Percentiles rank a stretch among this genome's conserved stretches.
phyloP scores from a whole-genome alignment of 2,797 vertebrate species.

The Eospalax fontanierii region DNA sequence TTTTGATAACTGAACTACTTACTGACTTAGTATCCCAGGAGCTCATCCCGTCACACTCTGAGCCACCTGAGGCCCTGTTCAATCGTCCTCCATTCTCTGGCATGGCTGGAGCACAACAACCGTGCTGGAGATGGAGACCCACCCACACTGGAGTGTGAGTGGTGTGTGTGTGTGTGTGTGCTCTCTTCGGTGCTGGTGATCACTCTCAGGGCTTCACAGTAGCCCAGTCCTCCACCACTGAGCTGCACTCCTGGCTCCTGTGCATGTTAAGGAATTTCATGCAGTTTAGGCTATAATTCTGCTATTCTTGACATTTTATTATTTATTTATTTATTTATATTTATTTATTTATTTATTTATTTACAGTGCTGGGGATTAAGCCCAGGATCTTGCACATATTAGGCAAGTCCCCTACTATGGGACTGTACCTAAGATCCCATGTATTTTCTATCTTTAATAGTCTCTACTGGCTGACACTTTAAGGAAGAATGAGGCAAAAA shows the following conservation, averaged over 20 bases:
- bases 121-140: too few species aligned
- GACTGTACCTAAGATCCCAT: not conserved
- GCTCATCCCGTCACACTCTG: too few species aligned
- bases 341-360: not conserved
- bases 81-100: too few species aligned
- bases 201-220: not conserved
- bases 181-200: not conserved
- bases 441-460: conserved; percentile 13
- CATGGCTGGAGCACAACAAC: too few species aligned
- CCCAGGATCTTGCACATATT: not conserved
- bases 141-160: not conserved
- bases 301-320: not conserved
- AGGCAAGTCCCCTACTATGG: not conserved
- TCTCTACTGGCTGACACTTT: conserved; percentile 63
- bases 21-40: too few species aligned
- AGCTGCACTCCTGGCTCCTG: not conserved
- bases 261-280: conserved; percentile 10
- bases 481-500: conserved; percentile 44
- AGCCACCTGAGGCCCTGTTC: too few species aligned
- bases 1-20: too few species aligned
- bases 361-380: not conserved
- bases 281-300: conserved; percentile 49
- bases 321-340: not conserved
- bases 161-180: not conserved
- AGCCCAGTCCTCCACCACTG: too few species aligned